Conservation (phyloP, 2,797 vertebrate genomes). For the Acanthiza pusilla region DNA sequence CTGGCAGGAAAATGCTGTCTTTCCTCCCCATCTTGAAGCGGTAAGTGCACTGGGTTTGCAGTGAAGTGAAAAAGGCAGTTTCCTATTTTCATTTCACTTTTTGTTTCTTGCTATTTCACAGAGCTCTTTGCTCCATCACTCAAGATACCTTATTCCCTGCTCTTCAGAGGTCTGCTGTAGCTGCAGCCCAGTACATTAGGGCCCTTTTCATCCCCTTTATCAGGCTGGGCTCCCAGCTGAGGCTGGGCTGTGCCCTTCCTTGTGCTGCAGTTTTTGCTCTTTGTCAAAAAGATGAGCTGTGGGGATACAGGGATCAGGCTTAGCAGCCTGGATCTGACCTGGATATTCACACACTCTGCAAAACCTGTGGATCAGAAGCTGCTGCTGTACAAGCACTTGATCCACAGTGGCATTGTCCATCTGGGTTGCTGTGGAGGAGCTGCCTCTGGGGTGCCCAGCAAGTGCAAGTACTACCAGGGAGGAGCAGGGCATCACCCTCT, state of each 20-base stretch:
- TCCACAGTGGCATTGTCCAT: neutral
- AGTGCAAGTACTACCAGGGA: neutral
- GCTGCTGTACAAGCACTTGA: neutral
- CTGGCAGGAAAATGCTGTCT: neutral
- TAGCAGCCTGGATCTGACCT: neutral
- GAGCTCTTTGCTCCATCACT: neutral
- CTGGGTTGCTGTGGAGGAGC: neutral
- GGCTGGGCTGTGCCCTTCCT: neutral
- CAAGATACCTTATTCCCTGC: neutral
- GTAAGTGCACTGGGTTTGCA: neutral
- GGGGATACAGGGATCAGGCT: neutral
- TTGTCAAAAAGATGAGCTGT: neutral
- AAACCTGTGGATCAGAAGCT: neutral
- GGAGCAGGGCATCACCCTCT: neutral
- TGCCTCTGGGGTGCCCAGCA: neutral
- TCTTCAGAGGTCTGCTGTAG: neutral
- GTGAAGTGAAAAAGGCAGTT: neutral
- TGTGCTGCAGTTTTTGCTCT: neutral
- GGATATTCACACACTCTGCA: neutral
- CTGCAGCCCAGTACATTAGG: neutral
- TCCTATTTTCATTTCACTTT: neutral
- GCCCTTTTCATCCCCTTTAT: neutral
- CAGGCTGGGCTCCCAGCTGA: neutral
- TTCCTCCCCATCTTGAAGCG: neutral
- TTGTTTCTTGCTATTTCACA: neutral